A percentile compares a stretch with the other conserved stretches of the same genome.
phyloP scores from a whole-genome alignment of 1,140 invertebrate species.

The Drosophila neocordata region DNA sequence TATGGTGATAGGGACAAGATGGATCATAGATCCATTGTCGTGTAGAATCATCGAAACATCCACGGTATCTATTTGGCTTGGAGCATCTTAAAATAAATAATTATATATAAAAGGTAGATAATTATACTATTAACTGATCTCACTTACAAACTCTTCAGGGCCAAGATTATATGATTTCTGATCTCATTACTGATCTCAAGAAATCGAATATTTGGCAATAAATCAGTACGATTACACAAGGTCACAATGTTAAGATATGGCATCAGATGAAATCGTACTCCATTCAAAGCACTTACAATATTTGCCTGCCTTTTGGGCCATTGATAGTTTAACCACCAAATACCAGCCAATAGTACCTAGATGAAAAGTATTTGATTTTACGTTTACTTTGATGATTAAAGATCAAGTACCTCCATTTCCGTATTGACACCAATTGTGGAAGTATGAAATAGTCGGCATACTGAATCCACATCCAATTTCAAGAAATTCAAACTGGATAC shows the following conservation, averaged over 20 bases:
- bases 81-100: neutral
- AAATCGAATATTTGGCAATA: neutral
- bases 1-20: conserved; percentile 20
- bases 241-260: conserved; percentile 11
- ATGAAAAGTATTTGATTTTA: neutral
- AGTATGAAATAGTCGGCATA: neutral
- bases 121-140: too few species aligned
- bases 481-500: conserved; percentile 7
- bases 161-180: neutral
- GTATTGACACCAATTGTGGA: conserved; percentile 23
- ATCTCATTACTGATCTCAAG: neutral
- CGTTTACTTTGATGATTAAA: too few species aligned
- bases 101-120: neutral
- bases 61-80: neutral
- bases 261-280: conserved; percentile 17
- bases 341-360: conserved; percentile 6
- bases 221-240: neutral
- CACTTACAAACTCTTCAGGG: neutral
- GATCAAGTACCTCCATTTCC: conserved; percentile 41
- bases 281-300: neutral
- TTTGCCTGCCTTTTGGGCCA: conserved; percentile 14
- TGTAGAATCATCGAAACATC: neutral
- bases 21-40: conserved; percentile 23
- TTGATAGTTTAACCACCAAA: conserved; percentile 12
- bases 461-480: neutral